A percentile compares a stretch with the other conserved stretches of the same genome.
Evolutionary conservation across 2,113 vertebrate genomes (phyloP).

Genomic region (Nematolebias whitei): DNA sequence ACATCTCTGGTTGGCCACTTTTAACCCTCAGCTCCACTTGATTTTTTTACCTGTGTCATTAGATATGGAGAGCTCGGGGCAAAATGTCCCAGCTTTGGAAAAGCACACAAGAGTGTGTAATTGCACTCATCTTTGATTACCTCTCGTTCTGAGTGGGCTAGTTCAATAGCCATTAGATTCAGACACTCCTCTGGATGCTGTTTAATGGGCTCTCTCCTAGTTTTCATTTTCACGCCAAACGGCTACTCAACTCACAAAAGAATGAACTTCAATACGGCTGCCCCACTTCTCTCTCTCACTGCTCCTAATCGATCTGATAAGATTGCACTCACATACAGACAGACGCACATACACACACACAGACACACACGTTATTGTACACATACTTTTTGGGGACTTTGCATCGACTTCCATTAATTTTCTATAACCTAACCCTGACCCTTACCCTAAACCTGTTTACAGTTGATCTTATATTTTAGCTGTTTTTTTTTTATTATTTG

Average conservation of each 20-base stretch:
- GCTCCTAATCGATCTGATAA: slow-evolving; percentile 23
- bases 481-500: too few relatives aligned
- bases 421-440: too few relatives aligned
- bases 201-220: slow-evolving; percentile 65
- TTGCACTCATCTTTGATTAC: slow-evolving; percentile 78
- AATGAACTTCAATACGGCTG: slow-evolving; percentile 8
- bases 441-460: too few relatives aligned
- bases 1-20: slow-evolving; percentile 52
- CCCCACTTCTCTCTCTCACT: slow-evolving; percentile 11
- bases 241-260: slow-evolving; percentile 53
- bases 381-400: too few relatives aligned
- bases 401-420: too few relatives aligned
- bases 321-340: neutral
- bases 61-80: slow-evolving; percentile 61
- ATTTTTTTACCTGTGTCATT: slow-evolving; percentile 74
- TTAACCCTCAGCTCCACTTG: slow-evolving; percentile 42
- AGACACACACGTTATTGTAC: too few relatives aligned
- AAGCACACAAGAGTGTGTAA: slow-evolving; percentile 73
- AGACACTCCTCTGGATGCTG: slow-evolving; percentile 53
- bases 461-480: too few relatives aligned
- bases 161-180: slow-evolving; percentile 79
- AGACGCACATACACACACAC: too few relatives aligned
- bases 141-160: slow-evolving; percentile 63
- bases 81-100: slow-evolving; percentile 66
- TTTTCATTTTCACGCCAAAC: slow-evolving; percentile 52